Percentiles rank a stretch among this genome's conserved stretches.
These are phyloP conservation scores for Ricordea florida DNA, from an alignment of 92 coral and sea anemone genomes.

Conservation along the genomic window DNA sequence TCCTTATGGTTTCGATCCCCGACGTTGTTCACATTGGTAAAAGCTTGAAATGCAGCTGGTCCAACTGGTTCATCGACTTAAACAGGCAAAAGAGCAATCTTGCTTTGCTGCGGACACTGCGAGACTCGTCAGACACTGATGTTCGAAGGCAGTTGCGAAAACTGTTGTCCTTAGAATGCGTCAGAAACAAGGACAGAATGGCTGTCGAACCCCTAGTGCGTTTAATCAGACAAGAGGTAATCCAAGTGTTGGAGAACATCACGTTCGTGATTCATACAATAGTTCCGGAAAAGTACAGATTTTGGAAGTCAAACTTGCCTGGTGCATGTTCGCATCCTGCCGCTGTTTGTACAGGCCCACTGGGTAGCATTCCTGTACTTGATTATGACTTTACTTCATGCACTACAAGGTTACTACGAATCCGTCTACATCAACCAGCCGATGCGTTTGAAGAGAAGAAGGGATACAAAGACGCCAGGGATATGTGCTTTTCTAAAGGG, in stretches of 20 bases:
- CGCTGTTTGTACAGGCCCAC: constrained; percentile 54
- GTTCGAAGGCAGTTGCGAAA: constrained; percentile 11
- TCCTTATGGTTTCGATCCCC: constrained; percentile 42
- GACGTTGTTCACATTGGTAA: constrained; percentile 60
- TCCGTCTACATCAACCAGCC: constrained; percentile 56
- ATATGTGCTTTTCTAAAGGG: constrained; percentile 21
- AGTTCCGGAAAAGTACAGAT: constrained; percentile 64
- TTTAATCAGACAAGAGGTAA: constrained; percentile 35
- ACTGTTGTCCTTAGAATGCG: constrained; percentile 52
- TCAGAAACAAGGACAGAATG: constrained; percentile 63
- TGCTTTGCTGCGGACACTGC: constrained; percentile 47
- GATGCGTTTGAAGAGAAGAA: constrained; percentile 31
- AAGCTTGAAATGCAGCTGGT: constrained; percentile 58
- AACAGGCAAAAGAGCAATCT: constrained; percentile 29
- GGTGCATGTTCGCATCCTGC: constrained; percentile 53
- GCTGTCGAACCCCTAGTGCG: constrained; percentile 55
- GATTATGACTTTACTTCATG: constrained; percentile 50
- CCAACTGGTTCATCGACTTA: constrained; percentile 59
- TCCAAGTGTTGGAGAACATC: constrained; percentile 16
- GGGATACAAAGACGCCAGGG: constrained; percentile 41
- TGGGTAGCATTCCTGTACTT: constrained; percentile 30
- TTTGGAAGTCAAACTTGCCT: constrained; percentile 37
- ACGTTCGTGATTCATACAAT: constrained; percentile 46
- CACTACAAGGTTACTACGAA: constrained; percentile 22
- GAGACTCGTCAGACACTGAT: constrained; percentile 23